Base-by-base conservation (phyloP, 2,113 vertebrate genomes). In the Saccopteryx leptura region DNA sequence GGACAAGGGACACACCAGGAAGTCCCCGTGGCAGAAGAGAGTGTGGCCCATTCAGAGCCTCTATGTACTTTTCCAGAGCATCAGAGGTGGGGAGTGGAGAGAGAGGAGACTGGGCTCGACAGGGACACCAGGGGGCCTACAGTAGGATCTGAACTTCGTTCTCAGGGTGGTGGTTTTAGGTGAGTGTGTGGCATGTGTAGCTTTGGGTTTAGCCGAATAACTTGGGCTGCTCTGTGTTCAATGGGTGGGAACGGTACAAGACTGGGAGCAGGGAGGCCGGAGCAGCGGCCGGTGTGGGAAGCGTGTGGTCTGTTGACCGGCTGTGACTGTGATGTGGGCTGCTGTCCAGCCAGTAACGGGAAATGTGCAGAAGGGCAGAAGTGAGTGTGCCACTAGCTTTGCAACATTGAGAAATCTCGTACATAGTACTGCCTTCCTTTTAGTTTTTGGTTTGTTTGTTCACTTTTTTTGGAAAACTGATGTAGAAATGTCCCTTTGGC, bases 401-500 rank as follows among this genome's bases (percentile, higher is more conserved):
- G 91, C 79, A 87, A 84, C 75, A 54, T 96, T 98, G 95, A 80
- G 97, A 97, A 97, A 97, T 95, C 50, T 58, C 63, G 88, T 66
- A 65, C 92, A 71, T n/a, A 81, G 39, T 61, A 83, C 86, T 33
- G 48, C 10, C 15, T 82, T 52, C 56, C 71, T 76, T 52, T 50
- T 78, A 14, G 66, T 84, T 92, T 92, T 87, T 48, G 28, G 9
- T 89, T 95, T 92, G 71, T 95, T 97, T 97, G 88, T 91, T 95
- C 56, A 65, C 65, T 95, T 17, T 14, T 69, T 79, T 93, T 96
- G 89, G 60, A 97, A 97, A 97, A 94, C 80, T 52, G 91, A 95
- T 97, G 93, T 97, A 93, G 97, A 97, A 97, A 98, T 97, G 87
- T 94, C 87, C 79, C 58, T 56, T 97, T 97, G 98, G 96, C 96